phyloP scores from a whole-genome alignment of 2,888 invertebrate species.

The Eilema sororculum region DNA sequence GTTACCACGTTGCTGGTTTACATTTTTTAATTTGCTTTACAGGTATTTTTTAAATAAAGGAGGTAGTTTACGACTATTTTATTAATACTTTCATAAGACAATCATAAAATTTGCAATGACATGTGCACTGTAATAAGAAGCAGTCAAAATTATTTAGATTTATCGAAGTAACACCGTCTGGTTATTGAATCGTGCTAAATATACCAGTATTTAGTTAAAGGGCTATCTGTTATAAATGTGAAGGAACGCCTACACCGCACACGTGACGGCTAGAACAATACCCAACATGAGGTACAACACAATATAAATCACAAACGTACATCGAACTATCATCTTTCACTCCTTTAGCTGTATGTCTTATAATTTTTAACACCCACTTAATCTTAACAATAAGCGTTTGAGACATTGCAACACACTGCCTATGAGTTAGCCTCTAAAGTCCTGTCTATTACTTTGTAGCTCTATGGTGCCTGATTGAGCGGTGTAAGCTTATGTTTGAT shows the following conservation, averaged over 20 bases:
- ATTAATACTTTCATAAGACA: background rate
- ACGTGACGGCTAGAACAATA: slow-evolving; percentile 74
- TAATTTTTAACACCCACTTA: slow-evolving; percentile 86
- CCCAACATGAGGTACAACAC: slow-evolving; percentile 77
- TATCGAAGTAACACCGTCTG: slow-evolving; percentile 29
- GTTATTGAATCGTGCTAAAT: slow-evolving; percentile 54
- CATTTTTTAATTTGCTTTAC: too few relatives aligned
- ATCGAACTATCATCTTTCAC: slow-evolving; percentile 80
- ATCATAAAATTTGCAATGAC: background rate
- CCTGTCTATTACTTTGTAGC: slow-evolving; percentile 35
- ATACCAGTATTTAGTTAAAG: slow-evolving; percentile 67
- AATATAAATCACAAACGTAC: slow-evolving; percentile 80
- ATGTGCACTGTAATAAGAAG: background rate
- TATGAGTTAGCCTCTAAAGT: slow-evolving; percentile 37
- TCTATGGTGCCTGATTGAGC: slow-evolving; percentile 41
- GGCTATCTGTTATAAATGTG: slow-evolving; percentile 79
- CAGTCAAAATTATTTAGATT: background rate
- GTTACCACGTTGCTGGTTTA: too few relatives aligned
- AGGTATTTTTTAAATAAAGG: too few relatives aligned
- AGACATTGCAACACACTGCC: slow-evolving; percentile 64
- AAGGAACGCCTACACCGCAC: slow-evolving; percentile 73
- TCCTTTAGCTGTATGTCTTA: slow-evolving; percentile 76
- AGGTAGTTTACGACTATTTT: too few relatives aligned
- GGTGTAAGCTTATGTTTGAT: slow-evolving; percentile 41
- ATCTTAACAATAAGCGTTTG: slow-evolving; percentile 75